These are phyloP conservation scores for Sebastes trivittatus DNA, from an alignment of 2,797 vertebrate genomes.

Conservation along the genomic window DNA sequence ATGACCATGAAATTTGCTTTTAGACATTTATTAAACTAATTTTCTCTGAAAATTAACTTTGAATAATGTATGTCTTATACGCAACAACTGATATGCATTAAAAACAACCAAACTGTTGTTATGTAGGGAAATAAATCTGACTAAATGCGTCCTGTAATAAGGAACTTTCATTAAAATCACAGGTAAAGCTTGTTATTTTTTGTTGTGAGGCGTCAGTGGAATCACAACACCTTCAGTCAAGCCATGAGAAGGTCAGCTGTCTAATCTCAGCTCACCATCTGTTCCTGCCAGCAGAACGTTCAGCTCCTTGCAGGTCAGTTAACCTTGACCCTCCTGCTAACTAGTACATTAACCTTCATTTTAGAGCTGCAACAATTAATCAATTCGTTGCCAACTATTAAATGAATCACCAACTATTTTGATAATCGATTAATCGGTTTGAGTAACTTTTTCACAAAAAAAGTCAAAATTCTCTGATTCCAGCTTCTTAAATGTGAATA, in stretches of 20 bases:
- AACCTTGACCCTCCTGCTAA: constrained; percentile 31
- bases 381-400: too few relatives aligned
- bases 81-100: background rate
- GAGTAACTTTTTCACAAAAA: too few relatives aligned
- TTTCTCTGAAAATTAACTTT: background rate
- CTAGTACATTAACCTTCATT: background rate
- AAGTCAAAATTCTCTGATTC: too few relatives aligned
- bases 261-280: constrained; percentile 68
- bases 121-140: background rate
- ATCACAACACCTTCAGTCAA: constrained; percentile 25
- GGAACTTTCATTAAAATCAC: background rate
- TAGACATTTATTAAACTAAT: background rate
- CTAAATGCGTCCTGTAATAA: too few relatives aligned
- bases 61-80: background rate
- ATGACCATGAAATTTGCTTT: background rate
- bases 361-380: too few relatives aligned
- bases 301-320: background rate
- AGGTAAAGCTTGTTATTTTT: constrained; percentile 23
- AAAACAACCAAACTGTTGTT: background rate
- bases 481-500: too few relatives aligned
- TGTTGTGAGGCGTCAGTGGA: background rate
- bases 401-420: too few relatives aligned
- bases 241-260: constrained; percentile 42
- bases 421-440: too few relatives aligned
- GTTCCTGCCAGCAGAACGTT: constrained; percentile 42